Base-by-base conservation (phyloP, 2,113 vertebrate species). In the Phoenicopterus ruber region DNA sequence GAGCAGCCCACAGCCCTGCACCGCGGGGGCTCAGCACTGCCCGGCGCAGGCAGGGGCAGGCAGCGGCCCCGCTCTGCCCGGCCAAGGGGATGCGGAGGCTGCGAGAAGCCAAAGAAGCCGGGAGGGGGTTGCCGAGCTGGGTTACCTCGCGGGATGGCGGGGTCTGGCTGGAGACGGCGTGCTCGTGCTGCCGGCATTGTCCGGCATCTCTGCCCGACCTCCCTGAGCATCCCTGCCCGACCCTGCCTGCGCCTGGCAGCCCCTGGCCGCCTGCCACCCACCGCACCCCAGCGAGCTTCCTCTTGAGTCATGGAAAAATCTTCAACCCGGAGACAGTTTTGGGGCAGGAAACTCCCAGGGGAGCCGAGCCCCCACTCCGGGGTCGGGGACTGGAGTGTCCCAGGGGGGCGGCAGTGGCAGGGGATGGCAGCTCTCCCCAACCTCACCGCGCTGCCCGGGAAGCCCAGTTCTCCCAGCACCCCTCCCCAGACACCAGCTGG, bases 291-390 rank as follows among this genome's bases (percentile, higher is more conserved):
- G 12, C 7, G 2, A 49, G 49, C 40, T 84, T 79, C 91, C 67
- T 49, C 67, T 89, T 26, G 47, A 73, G 54, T 85, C 80, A 85
- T 10, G 80, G 80, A 85, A 85, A 69, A 80, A 54, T 69, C 61
- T 69, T 34, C 63, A 69, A 13, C 32, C 61, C 18, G 0, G 61
- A 34, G 54, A 14, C 32, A 34, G 32, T 13, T 50, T 13, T 22
- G 69, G 44, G 74, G 74, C 47, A 25, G 62, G 26, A 88, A 94
- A 74, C 24, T 58, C 49, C 59, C 54, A 7, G 61, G 8, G 14
- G 55, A n/a, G 17, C 44, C 2, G 7, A 44, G 15, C 10, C 31
- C 32, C 55, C 0, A 0, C 47, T 62, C 31, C 2, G 1, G 38
- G 38, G 6, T 5, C 28, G 26, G 28, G 57, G 18, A 22, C 10